These are phyloP conservation scores for Oeneis ivallda DNA, from an alignment of 2,888 invertebrate species.

Conservation along the genomic window DNA sequence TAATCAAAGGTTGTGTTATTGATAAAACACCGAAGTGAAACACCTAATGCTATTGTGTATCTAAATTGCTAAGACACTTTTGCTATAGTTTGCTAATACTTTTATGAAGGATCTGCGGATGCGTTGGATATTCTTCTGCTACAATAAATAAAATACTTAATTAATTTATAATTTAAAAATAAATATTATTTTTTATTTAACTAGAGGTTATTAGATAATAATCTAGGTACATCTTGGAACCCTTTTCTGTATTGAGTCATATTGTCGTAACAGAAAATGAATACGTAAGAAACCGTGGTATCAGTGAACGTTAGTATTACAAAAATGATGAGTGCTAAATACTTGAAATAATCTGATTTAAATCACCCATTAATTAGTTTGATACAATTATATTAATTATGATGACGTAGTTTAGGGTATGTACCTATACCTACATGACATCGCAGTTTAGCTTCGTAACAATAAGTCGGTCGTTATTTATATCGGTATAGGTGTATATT, in stretches of 20 bases:
- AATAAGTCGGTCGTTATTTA: background rate
- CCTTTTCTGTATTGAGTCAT: background rate
- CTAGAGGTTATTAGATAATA: too few species aligned
- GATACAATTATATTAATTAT: too few species aligned
- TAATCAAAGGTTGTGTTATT: too few species aligned
- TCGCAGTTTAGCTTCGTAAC: too few species aligned
- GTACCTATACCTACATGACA: too few species aligned
- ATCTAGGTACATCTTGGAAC: background rate
- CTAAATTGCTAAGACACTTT: background rate
- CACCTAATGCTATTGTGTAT: background rate
- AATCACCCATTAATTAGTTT: background rate
- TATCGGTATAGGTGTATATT: background rate
- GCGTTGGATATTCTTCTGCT: background rate
- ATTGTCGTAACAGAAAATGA: too few species aligned
- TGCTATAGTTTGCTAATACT: background rate
- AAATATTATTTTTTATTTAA: too few species aligned
- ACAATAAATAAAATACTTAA: background rate
- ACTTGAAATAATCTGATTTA: conserved; percentile 1
- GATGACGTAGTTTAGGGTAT: too few species aligned
- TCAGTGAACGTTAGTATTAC: background rate
- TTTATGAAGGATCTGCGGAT: background rate
- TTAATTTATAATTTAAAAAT: too few species aligned
- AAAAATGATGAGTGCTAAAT: background rate
- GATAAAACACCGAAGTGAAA: too few species aligned
- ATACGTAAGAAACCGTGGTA: too few species aligned